Percentiles rank a stretch among this genome's conserved stretches.
Conservation (phyloP, 2,113 vertebrate genomes). For the Synchiropus splendidus region DNA sequence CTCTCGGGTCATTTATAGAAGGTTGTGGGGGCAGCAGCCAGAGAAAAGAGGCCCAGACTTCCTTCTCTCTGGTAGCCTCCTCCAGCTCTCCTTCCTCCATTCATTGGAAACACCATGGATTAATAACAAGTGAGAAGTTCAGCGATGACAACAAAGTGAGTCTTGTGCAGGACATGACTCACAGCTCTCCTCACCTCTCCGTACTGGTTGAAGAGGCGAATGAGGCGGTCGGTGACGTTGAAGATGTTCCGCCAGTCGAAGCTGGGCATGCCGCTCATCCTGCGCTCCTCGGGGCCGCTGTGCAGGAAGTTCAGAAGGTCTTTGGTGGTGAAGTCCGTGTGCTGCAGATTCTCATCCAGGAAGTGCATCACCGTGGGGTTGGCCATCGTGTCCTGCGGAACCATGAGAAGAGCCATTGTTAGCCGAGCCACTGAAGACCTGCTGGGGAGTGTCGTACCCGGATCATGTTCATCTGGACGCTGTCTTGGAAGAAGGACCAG, state of each 20-base stretch:
- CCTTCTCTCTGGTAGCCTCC: too few relatives aligned
- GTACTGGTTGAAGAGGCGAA: constrained; percentile 73
- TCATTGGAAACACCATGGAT: too few relatives aligned
- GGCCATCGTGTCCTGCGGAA: constrained; percentile 75
- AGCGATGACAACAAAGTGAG: too few relatives aligned
- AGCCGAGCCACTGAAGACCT: background rate
- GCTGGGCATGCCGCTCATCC: constrained; percentile 46
- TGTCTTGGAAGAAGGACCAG: constrained; percentile 82
- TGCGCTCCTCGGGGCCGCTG: constrained; percentile 54
- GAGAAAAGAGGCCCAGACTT: too few relatives aligned
- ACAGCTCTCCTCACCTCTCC: constrained; percentile 73
- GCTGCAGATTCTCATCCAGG: constrained; percentile 68
- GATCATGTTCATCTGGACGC: constrained; percentile 87
- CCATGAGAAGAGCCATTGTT: background rate
- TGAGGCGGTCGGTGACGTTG: constrained; percentile 64
- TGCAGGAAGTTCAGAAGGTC: constrained; percentile 82
- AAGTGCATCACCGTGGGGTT: constrained; percentile 81
- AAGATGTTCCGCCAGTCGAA: constrained; percentile 87
- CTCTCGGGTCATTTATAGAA: too few relatives aligned
- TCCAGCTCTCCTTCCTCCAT: too few relatives aligned
- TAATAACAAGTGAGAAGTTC: too few relatives aligned
- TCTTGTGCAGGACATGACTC: too few relatives aligned
- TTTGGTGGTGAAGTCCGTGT: constrained; percentile 66
- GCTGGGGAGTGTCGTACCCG: constrained; percentile 64
- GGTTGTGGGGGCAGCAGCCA: too few relatives aligned